Conservation (phyloP, 2,888 invertebrate genomes). For the Caenorhabditis drosophilae region DNA sequence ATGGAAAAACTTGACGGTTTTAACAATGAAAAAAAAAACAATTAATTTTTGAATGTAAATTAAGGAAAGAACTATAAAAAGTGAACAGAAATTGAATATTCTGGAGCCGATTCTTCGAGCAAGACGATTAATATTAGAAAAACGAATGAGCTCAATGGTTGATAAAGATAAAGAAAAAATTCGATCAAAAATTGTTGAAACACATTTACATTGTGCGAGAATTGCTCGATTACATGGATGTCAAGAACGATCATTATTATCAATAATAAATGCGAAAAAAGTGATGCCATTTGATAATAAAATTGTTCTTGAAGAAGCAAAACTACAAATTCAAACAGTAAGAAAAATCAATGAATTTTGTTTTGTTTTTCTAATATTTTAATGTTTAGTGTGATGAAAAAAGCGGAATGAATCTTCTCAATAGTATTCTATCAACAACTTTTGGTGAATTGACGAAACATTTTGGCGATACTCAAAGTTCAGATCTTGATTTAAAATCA, state of each 20-base stretch:
- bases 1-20: constrained; percentile 13
- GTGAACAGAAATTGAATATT: constrained; percentile 19
- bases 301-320: constrained; percentile 37
- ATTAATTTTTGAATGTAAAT: too few relatives aligned
- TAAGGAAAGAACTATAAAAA: constrained; percentile 12
- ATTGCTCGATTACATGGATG: constrained; percentile 27
- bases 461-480: constrained; percentile 23
- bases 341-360: background rate
- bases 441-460: constrained; percentile 19
- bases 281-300: constrained; percentile 22
- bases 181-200: constrained; percentile 18
- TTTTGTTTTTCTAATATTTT: background rate
- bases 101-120: constrained; percentile 65
- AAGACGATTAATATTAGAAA: constrained; percentile 17
- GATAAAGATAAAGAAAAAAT: constrained; percentile 17
- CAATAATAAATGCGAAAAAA: constrained; percentile 26
- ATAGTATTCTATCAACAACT: constrained; percentile 23
- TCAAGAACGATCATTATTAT: constrained; percentile 14
- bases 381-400: constrained; percentile 14
- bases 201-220: constrained; percentile 26
- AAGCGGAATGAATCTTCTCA: constrained; percentile 25
- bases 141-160: constrained; percentile 6
- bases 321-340: constrained; percentile 22
- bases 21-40: background rate
- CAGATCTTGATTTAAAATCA: constrained; percentile 11